A percentile compares a stretch with the other conserved stretches of the same genome.
phyloP scores from a whole-genome alignment of 2,113 vertebrate genomes.

The Phainopepla nitens region DNA sequence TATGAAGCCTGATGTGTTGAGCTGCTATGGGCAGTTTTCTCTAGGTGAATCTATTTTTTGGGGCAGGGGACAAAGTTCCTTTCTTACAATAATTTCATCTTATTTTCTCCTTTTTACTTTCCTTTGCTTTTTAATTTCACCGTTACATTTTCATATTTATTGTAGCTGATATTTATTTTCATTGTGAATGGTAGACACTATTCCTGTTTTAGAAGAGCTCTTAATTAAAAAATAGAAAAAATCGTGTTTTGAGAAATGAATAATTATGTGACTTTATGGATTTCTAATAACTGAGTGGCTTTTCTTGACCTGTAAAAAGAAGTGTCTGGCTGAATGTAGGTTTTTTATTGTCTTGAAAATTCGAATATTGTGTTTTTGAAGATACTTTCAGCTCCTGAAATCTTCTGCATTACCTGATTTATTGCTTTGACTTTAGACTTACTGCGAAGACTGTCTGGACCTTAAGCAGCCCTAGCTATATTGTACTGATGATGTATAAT shows the following conservation, averaged over 20 bases:
- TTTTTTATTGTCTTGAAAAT: neutral
- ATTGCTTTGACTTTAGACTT: neutral
- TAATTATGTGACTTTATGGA: neutral
- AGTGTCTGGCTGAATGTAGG: neutral
- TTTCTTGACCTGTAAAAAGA: neutral
- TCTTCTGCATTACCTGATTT: neutral
- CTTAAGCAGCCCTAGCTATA: neutral
- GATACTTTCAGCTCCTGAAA: neutral
- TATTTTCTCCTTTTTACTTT: neutral
- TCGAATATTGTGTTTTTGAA: neutral
- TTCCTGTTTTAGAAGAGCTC: neutral
- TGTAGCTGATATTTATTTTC: neutral
- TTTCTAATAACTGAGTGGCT: neutral
- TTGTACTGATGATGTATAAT: neutral
- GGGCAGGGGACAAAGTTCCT: neutral
- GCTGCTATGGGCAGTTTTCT: neutral
- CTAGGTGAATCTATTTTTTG: neutral
- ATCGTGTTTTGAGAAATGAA: neutral
- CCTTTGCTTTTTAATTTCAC: neutral
- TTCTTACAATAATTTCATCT: neutral
- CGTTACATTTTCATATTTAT: neutral
- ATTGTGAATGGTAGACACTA: neutral
- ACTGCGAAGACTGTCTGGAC: neutral
- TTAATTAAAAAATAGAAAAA: neutral
- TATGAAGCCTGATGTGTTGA: neutral